Evolutionary conservation across 1,140 invertebrate species (phyloP), one percentile per base, ranked within the genome.

Genomic region (Pemphigus obesinymphae): DNA sequence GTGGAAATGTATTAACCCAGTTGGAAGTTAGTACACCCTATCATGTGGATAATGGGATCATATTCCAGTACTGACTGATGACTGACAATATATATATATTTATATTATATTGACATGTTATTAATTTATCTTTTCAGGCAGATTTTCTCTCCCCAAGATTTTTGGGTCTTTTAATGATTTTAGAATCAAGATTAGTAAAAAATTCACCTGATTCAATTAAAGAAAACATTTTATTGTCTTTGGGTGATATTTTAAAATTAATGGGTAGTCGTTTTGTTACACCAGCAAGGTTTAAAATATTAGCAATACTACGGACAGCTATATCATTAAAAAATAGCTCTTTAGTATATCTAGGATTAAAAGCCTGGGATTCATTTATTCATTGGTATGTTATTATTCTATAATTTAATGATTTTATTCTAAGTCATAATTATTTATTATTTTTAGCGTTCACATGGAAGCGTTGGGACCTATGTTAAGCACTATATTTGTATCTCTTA

Each of bases 401-500:
- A 15, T 48, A 45, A 31, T 45, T n/a, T n/a, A n/a, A n/a, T n/a
- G n/a, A n/a, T n/a, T 40, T 5, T 80, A 15, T 23, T 29, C 0
- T 29, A 48, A 40, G 26, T 8, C 17, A 37, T 26, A 58, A 63
- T 34, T 73, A 8, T 23, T 61, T 66, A 26, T 82, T 82, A 83
- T 80, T 85, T 84, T 82, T 88, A 95, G 93, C 84, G 91, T 96
- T 50, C 91, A 95, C 82, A 88, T 92, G 0, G 89, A 91, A 82
- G 90, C 91, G 13, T 86, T 97, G 37, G 94, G 94, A 0, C 91
- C 93, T 1, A 88, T 96, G 82, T 86, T 97, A 82, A 92, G 93
- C 29, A 93, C 93, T 81, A 93, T 98, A 83, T 92, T 94, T 66
- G 92, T 95, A 13, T 94, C 94, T 0, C 87, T 98, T 26, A 87